Conservation (phyloP, 1,140 invertebrate species). For the Pararge aegeria region DNA sequence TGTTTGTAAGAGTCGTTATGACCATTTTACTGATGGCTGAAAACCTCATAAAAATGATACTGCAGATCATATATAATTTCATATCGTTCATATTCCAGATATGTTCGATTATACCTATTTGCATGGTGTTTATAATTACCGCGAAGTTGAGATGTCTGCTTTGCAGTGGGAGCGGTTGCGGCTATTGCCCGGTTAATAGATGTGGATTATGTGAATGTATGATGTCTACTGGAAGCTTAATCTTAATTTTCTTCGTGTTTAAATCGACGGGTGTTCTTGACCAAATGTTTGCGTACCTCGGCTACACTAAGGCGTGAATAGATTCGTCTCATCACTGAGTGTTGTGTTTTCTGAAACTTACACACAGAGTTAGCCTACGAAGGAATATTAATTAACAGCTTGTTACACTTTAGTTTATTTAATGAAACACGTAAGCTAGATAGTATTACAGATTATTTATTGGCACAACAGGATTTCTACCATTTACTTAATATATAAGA, state of each 20-base stretch:
- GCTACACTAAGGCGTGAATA: neutral
- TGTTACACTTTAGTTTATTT: too few relatives aligned
- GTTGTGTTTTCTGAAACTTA: too few relatives aligned
- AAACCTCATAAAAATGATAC: conserved; percentile 57
- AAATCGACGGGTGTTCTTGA: neutral
- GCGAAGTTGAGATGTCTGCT: conserved; percentile 56
- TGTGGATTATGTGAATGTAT: neutral
- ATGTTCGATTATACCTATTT: conserved; percentile 61
- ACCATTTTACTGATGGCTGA: conserved; percentile 63
- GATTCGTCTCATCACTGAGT: neutral
- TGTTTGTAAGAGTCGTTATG: conserved; percentile 61
- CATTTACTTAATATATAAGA: too few relatives aligned
- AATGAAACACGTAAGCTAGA: too few relatives aligned
- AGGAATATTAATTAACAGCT: too few relatives aligned
- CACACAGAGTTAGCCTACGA: too few relatives aligned
- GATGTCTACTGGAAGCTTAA: neutral
- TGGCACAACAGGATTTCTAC: too few relatives aligned
- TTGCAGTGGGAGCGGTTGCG: conserved; percentile 52
- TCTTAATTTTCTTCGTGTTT: neutral
- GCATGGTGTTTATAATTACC: conserved; percentile 56
- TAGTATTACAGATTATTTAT: too few relatives aligned
- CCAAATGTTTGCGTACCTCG: neutral
- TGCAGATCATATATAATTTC: conserved; percentile 64
- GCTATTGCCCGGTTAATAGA: neutral
- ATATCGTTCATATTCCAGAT: conserved; percentile 64